Evolutionary conservation across 2,113 vertebrate genomes (phyloP).

Genomic region (Rhinolophus sinicus): DNA sequence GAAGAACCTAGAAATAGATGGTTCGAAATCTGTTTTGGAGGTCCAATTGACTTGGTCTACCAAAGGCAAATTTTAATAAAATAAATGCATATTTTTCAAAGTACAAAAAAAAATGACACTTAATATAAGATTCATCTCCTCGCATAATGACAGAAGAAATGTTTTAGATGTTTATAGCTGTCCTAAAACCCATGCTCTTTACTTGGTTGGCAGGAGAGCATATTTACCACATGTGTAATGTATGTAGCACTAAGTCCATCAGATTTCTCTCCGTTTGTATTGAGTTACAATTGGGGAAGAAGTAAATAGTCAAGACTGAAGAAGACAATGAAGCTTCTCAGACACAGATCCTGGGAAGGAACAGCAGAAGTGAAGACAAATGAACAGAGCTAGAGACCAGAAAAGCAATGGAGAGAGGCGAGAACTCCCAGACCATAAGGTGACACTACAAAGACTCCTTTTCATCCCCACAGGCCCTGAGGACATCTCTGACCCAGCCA

Average conservation of each 20-base stretch:
- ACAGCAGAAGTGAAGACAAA: not conserved
- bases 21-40: not conserved
- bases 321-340: not conserved
- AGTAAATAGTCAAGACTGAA: not conserved
- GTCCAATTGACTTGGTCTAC: not conserved
- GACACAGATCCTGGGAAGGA: not conserved
- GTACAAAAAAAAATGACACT: conserved; percentile 35
- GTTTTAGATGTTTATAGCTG: not conserved
- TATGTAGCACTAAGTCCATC: not conserved
- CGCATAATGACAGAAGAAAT: not conserved
- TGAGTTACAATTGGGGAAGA: not conserved
- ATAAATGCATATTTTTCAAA: conserved; percentile 29
- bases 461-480: not conserved
- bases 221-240: not conserved
- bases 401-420: not conserved
- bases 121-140: not conserved
- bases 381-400: not conserved
- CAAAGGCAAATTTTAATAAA: conserved; percentile 1
- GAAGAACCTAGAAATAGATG: not conserved
- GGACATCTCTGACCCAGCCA: not conserved
- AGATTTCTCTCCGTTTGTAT: not conserved
- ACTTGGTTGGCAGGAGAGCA: not conserved
- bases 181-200: not conserved
- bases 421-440: not conserved
- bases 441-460: not conserved